A percentile compares a stretch with the other conserved stretches of the same genome.
Evolutionary conservation across 2,797 vertebrate genomes (phyloP).

Genomic region (Gymnothorax reevesii): DNA sequence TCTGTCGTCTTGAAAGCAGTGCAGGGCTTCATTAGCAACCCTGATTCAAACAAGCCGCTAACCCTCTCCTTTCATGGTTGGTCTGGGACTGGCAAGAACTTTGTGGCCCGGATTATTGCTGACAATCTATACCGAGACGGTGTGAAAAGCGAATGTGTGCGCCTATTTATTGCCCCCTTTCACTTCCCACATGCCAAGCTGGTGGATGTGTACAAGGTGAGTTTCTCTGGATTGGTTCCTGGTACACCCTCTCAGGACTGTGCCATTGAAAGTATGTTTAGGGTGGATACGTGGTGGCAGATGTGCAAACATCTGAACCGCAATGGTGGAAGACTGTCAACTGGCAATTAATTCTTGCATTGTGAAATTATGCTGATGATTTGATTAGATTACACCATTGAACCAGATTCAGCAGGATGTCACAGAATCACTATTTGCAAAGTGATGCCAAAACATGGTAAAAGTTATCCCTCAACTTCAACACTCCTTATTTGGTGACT

Average conservation of each 20-base stretch:
- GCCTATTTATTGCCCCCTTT: conserved; percentile 84
- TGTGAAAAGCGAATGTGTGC: conserved; percentile 86
- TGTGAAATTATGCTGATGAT: conserved; percentile 17
- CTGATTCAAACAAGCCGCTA: conserved; percentile 77
- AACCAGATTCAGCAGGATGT: neutral
- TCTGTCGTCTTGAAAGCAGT: conserved; percentile 76
- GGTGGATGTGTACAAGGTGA: conserved; percentile 88
- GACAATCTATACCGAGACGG: conserved; percentile 88
- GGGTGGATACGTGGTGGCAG: neutral
- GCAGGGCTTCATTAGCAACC: conserved; percentile 78
- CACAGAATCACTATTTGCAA: conserved; percentile 12
- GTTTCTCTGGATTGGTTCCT: neutral
- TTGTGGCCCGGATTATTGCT: conserved; percentile 85
- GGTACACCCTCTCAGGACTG: neutral
- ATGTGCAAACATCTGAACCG: neutral
- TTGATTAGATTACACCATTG: conserved; percentile 21
- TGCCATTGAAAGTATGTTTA: neutral
- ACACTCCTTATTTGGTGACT: neutral
- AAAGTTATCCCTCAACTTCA: neutral
- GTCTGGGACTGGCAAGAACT: conserved; percentile 97
- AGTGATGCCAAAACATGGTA: neutral
- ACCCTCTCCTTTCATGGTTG: conserved; percentile 94
- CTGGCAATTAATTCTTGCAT: neutral
- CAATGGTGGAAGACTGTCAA: neutral
- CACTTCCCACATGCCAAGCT: conserved; percentile 88